Evolutionary conservation across 2,113 vertebrate genomes (phyloP), one percentile per base, ranked within the genome.

Genomic region (Plestiodon gilberti): DNA sequence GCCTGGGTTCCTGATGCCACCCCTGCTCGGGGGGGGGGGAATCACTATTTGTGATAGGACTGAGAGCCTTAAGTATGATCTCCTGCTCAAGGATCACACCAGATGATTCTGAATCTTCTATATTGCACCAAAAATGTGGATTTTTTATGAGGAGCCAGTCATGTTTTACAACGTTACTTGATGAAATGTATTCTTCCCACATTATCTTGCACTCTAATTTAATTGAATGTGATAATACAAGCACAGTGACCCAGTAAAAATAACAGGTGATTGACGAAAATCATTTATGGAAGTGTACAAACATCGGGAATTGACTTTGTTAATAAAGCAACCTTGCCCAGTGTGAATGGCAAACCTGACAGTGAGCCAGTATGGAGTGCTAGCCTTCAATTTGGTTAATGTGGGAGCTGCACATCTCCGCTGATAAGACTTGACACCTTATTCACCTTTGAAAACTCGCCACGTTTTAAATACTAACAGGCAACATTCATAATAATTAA

Each of bases 151-250:
- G 59, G 43, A 78, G 48, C n/a, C 69, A 88, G 55, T 70, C 8
- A 2, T 43, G 2, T 17, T 69, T 80, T 65, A 90, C 73, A 86
- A 1, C 1, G 10, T 57, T 14, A 1, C 17, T 79, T 38, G 81
- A 74, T 74, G 77, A 90, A 84, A 86, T 48, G 20, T 82, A 38
- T 18, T 48, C 64, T 65, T 73, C 83, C 67, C n/a, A 33, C 38
- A 38, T 86, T 84, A 78, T 30, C 4, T 76, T 81, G 83, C 71
- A 3, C 14, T 70, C 80, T 20, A 77, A 82, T 69, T 20, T 76
- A 13, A 85, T 76, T 77, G 65, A 86, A 84, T 81, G 79, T 61
- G 40, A 75, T 85, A 85, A 84, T 38, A 80, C 40, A 84, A 84
- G 0, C 17, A 82, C 4, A 33, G 69, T 80, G 71, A 62, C 0